Evolutionary conservation across 2,888 invertebrate genomes (phyloP).

Genomic region (Dyspetes luteomarginatus): DNA sequence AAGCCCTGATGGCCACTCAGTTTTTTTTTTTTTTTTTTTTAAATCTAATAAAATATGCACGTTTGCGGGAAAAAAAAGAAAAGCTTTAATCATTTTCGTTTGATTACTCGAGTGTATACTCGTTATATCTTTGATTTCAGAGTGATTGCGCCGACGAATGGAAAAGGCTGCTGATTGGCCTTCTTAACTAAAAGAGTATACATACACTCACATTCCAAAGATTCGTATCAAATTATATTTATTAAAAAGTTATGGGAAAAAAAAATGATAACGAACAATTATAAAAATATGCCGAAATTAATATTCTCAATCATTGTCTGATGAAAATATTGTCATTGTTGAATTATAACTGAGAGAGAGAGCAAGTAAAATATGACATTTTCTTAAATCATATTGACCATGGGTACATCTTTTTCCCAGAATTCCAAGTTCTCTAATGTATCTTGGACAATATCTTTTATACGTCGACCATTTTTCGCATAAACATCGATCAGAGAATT

Average conservation of each 20-base stretch:
- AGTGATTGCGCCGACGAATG: conserved; percentile 78
- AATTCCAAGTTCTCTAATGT: conserved; percentile 34
- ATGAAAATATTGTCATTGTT: neutral
- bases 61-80: conserved; percentile 34
- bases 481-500: neutral
- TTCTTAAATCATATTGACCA: conserved; percentile 55
- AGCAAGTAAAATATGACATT: neutral
- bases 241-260: conserved; percentile 29
- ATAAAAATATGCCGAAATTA: conserved; percentile 4
- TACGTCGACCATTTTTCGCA: neutral
- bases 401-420: conserved; percentile 33
- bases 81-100: conserved; percentile 3
- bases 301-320: too few relatives aligned
- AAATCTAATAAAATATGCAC: conserved; percentile 48
- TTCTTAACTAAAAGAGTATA: conserved; percentile 76
- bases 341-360: neutral
- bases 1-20: neutral
- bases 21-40: conserved; percentile 39
- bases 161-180: conserved; percentile 80
- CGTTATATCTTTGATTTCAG: conserved; percentile 76
- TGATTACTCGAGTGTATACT: conserved; percentile 49
- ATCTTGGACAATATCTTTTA: neutral
- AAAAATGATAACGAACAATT: conserved; percentile 1
- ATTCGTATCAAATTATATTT: conserved; percentile 43
- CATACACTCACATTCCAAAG: conserved; percentile 48